Evolutionary conservation across 2,797 vertebrate genomes (phyloP), one percentile per base, ranked within the genome.

Genomic region (Megalops cyprinoides): DNA sequence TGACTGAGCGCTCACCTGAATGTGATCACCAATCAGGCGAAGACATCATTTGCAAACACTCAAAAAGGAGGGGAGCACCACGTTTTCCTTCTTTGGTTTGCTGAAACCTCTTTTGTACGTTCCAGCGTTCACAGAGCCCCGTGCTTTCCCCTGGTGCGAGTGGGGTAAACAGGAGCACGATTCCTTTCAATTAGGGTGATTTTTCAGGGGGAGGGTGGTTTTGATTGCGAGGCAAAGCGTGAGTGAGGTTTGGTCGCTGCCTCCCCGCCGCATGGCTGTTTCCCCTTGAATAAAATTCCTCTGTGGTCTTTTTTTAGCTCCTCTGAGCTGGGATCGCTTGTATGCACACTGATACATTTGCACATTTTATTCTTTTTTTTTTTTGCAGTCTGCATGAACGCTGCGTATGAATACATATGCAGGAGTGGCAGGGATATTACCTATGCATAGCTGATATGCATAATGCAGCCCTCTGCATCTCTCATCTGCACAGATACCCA

Each of bases 381-480:
- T 92, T 88, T 90, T 88, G 82, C 87, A 87, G 82, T 88, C 85
- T 86, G 88, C 91, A 89, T 91, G 89, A 92, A 92, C 93, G 91
- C 89, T 78, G 83, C 84, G 81, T 90, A 92, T 93, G 92, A 93
- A 94, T 94, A 92, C 92, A 89, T 91, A 94, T 93, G 90, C 81
- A 79, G 78, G 80, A 88, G 88, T 89, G 88, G 88, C 90, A 88
- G 89, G 88, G 88, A 92, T 92, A 92, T 92, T 93, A 90, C 91
- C 91, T 89, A 92, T 93, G 91, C 91, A 92, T 90, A 92, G 89
- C 90, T 58, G 75, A 84, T 90, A 92, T 94, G 93, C 92, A 95
- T 94, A 93, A 95, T 95, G 92, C 93, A 93, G 92, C 87, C 87
- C 91, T 93, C 92, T 92, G 88, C 89, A 87, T 91, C 89, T 82